A percentile compares a stretch with the other conserved stretches of the same genome.
These are phyloP conservation scores for Nomia melanderi DNA, from an alignment of 1,140 invertebrate genomes.

Conservation along the genomic window DNA sequence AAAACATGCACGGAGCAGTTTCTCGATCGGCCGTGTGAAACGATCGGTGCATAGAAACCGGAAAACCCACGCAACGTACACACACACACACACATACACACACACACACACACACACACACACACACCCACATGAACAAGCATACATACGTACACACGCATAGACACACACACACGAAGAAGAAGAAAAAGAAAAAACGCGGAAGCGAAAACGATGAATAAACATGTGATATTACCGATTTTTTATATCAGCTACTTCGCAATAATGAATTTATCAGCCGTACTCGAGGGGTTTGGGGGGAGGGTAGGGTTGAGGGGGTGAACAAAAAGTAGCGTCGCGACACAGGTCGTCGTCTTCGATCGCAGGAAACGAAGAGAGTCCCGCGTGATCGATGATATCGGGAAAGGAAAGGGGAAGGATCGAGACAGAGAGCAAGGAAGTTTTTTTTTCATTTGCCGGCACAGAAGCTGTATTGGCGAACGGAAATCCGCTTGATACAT, in stretches of 20 bases:
- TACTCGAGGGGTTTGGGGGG: conserved; percentile 19
- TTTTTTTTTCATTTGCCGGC: too few relatives aligned
- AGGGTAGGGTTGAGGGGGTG: too few relatives aligned
- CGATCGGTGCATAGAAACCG: too few relatives aligned
- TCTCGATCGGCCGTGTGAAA: too few relatives aligned
- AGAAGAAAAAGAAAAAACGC: conserved; percentile 27
- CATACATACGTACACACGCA: too few relatives aligned
- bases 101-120: background rate
- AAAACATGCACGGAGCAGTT: too few relatives aligned
- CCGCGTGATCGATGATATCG: too few relatives aligned
- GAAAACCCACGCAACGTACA: too few relatives aligned
- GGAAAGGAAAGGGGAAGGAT: background rate
- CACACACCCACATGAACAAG: background rate
- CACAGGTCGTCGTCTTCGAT: conserved; percentile 40
- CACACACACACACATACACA: background rate
- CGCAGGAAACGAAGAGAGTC: background rate
- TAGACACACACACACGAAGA: background rate
- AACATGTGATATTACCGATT: conserved; percentile 68
- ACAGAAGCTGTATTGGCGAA: too few relatives aligned
- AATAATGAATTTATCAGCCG: conserved; percentile 60
- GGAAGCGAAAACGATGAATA: conserved; percentile 20
- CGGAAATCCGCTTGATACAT: too few relatives aligned
- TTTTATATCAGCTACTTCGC: conserved; percentile 70
- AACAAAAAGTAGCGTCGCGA: conserved; percentile 45
- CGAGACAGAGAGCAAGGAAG: too few relatives aligned